These are phyloP conservation scores for Celastrina argiolus DNA, from an alignment of 2,888 invertebrate genomes.

Conservation along the genomic window DNA sequence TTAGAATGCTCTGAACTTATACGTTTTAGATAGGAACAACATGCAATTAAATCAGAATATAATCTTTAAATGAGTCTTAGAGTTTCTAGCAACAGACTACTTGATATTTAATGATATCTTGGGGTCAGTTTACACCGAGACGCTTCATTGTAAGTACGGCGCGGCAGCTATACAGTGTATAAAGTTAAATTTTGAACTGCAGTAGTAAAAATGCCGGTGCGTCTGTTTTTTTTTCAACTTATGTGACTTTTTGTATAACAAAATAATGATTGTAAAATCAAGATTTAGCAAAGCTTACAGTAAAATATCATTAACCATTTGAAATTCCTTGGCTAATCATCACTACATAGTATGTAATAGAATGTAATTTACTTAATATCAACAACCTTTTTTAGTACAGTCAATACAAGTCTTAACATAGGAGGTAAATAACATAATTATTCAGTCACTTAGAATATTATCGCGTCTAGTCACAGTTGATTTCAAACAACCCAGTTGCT, in stretches of 20 bases:
- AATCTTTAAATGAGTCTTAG: not conserved
- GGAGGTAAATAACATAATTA: not conserved
- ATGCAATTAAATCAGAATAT: not conserved
- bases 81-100: not conserved
- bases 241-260: not conserved
- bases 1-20: too few relatives aligned
- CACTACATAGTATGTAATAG: not conserved
- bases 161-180: too few relatives aligned
- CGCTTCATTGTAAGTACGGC: too few relatives aligned
- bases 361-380: not conserved
- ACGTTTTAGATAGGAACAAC: not conserved
- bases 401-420: not conserved
- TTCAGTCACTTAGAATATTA: not conserved
- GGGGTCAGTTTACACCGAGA: too few relatives aligned
- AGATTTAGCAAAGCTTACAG: not conserved
- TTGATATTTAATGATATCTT: not conserved
- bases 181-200: too few relatives aligned
- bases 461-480: not conserved
- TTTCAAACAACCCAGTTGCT: not conserved
- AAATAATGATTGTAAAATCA: not conserved
- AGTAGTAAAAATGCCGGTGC: too few relatives aligned
- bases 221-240: not conserved
- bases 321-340: not conserved
- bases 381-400: conserved; percentile 1
- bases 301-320: not conserved